Percentiles rank a stretch among this genome's conserved stretches.
Evolutionary conservation across 2,888 invertebrate species (phyloP).

Genomic region (Abscondita cerata): DNA sequence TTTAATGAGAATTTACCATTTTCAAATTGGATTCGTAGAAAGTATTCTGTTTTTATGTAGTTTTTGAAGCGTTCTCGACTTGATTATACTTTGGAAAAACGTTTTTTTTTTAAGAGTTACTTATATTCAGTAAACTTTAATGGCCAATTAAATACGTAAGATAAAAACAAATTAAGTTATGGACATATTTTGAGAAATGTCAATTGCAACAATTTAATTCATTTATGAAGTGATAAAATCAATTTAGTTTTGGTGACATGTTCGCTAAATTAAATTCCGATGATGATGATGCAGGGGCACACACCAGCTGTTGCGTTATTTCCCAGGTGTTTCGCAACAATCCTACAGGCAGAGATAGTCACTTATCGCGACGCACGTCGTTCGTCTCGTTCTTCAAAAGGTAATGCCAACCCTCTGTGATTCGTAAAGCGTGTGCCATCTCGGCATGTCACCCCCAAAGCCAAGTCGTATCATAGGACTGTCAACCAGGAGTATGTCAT

Average conservation of each 20-base stretch:
- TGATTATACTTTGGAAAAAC: too few species aligned
- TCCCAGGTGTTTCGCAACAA: conserved; percentile 23
- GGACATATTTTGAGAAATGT: background rate
- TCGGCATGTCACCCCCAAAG: conserved; percentile 14
- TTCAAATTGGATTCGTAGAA: conserved; percentile 44
- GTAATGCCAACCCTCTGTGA: background rate
- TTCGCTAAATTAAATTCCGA: conserved; percentile 24
- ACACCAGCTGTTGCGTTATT: conserved; percentile 25
- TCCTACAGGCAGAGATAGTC: conserved; percentile 17
- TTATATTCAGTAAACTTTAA: too few species aligned
- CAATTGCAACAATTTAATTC: conserved; percentile 18
- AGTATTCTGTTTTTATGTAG: too few species aligned
- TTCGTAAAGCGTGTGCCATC: conserved; percentile 22
- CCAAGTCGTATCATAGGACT: conserved; percentile 18
- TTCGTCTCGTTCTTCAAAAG: conserved; percentile 19
- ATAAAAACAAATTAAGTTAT: background rate
- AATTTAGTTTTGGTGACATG: conserved; percentile 9
- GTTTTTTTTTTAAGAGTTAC: too few species aligned
- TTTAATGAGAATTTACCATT: conserved; percentile 45
- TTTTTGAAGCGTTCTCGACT: too few species aligned
- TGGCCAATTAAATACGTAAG: too few species aligned
- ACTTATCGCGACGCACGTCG: conserved; percentile 27
- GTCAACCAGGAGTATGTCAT: conserved; percentile 22
- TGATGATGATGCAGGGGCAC: conserved; percentile 19
- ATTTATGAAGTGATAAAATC: conserved; percentile 19